Conservation (phyloP, 2,113 vertebrate genomes). For the Nerophis ophidion region DNA sequence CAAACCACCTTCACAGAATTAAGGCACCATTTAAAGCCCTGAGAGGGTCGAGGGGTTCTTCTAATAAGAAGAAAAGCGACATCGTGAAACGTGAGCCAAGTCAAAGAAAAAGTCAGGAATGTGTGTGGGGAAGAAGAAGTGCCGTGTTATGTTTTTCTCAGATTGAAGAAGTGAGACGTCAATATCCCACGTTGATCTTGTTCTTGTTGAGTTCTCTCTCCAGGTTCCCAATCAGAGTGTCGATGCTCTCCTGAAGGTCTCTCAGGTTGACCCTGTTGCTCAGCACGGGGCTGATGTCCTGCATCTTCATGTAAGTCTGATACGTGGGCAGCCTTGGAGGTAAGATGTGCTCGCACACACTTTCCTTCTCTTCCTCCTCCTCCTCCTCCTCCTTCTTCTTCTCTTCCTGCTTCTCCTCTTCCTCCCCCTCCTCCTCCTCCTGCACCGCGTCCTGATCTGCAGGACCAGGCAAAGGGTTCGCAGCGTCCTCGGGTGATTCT, state of each 20-base stretch:
- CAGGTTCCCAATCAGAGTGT: constrained; percentile 93
- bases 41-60: constrained; percentile 72
- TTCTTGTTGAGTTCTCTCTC: constrained; percentile 96
- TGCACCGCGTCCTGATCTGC: constrained; percentile 39
- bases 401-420: constrained; percentile 12
- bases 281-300: constrained; percentile 77
- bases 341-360: constrained; percentile 43
- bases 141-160: constrained; percentile 31
- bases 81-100: constrained; percentile 44
- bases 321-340: constrained; percentile 61
- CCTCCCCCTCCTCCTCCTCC: constrained; percentile 47
- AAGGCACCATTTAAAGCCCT: constrained; percentile 71
- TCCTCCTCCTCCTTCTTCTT: constrained; percentile 38
- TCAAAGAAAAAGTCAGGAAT: constrained; percentile 50
- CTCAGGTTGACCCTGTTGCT: constrained; percentile 85
- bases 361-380: constrained; percentile 41
- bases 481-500: constrained; percentile 32
- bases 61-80: constrained; percentile 75
- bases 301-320: constrained; percentile 84
- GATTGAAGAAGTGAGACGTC: constrained; percentile 39
- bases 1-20: constrained; percentile 72
- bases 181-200: constrained; percentile 83
- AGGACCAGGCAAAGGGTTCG: constrained; percentile 9
- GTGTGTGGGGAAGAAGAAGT: constrained; percentile 52
- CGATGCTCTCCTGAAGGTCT: constrained; percentile 97